phyloP scores from a whole-genome alignment of 2,888 invertebrate genomes.

The Drosophila merina region DNA sequence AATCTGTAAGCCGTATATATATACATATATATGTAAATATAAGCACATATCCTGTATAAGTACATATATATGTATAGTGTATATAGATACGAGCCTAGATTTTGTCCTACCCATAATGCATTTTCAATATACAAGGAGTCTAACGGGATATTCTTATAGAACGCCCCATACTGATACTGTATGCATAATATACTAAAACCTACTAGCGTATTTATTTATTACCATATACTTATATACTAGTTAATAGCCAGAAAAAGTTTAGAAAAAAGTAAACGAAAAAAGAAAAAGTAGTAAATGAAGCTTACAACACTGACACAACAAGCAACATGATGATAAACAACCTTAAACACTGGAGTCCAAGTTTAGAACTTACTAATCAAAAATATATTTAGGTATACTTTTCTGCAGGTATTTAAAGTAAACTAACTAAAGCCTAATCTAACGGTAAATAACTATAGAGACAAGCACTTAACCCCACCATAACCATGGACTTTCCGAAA shows the following conservation, averaged over 20 bases:
- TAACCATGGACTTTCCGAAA: slow-evolving; percentile 73
- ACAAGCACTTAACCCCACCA: slow-evolving; percentile 78
- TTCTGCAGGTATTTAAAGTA: slow-evolving; percentile 74
- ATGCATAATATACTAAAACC: slow-evolving; percentile 55
- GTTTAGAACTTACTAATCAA: slow-evolving; percentile 80
- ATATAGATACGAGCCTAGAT: slow-evolving; percentile 31
- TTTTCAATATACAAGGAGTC: slow-evolving; percentile 62
- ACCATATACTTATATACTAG: slow-evolving; percentile 62
- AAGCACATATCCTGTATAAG: slow-evolving; percentile 17
- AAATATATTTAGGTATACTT: slow-evolving; percentile 80
- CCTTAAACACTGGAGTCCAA: slow-evolving; percentile 76
- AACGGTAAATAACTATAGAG: slow-evolving; percentile 59
- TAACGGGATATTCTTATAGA: slow-evolving; percentile 70
- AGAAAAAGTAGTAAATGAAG: slow-evolving; percentile 74
- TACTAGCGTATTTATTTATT: slow-evolving; percentile 63
- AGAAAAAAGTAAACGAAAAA: slow-evolving; percentile 23
- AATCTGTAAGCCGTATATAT: slow-evolving; percentile 46
- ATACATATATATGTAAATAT: slow-evolving; percentile 16
- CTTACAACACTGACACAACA: slow-evolving; percentile 63
- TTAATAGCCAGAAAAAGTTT: slow-evolving; percentile 54
- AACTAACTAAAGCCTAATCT: slow-evolving; percentile 37
- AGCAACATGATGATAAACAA: slow-evolving; percentile 51
- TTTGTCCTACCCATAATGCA: slow-evolving; percentile 58
- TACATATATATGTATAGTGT: slow-evolving; percentile 37
- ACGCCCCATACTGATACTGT: slow-evolving; percentile 63